These are phyloP conservation scores for Xiphorhynchus erythropygius DNA, from an alignment of 2,797 vertebrate genomes.

Conservation along the genomic window DNA sequence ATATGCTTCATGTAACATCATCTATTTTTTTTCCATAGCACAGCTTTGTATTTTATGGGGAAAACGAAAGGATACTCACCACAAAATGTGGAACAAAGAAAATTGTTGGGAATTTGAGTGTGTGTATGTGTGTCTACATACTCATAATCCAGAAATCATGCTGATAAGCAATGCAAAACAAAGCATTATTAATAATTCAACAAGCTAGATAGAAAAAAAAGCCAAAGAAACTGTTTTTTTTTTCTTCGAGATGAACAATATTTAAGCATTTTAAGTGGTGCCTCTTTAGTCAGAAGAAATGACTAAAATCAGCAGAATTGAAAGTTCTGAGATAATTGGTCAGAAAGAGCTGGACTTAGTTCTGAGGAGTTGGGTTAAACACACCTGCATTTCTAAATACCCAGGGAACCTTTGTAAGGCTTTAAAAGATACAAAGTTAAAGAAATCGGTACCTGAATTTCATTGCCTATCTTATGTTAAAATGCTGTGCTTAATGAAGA, in stretches of 20 bases:
- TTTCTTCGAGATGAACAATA: background rate
- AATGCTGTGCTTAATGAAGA: background rate
- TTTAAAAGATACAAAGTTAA: background rate
- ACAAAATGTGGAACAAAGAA: slow-evolving; percentile 9
- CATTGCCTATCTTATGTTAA: background rate
- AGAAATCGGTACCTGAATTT: background rate
- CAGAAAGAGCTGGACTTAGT: background rate
- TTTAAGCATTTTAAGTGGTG: slow-evolving; percentile 39
- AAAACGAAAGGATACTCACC: background rate
- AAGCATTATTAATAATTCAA: slow-evolving; percentile 56
- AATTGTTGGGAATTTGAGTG: background rate
- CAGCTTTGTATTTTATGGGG: background rate
- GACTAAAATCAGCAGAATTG: slow-evolving; percentile 8
- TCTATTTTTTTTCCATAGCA: background rate
- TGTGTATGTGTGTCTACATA: background rate
- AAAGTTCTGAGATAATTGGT: background rate
- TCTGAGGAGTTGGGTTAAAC: background rate
- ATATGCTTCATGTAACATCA: background rate
- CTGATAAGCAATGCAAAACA: slow-evolving; percentile 45
- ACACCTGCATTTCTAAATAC: background rate
- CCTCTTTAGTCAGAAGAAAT: slow-evolving; percentile 21
- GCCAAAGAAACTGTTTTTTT: background rate
- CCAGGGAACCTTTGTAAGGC: background rate
- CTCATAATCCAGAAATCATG: slow-evolving; percentile 18
- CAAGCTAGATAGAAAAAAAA: background rate